Evolutionary conservation across 2,888 invertebrate species (phyloP), one percentile per base, ranked within the genome.

Genomic region (Pyrocoelia pectoralis): DNA sequence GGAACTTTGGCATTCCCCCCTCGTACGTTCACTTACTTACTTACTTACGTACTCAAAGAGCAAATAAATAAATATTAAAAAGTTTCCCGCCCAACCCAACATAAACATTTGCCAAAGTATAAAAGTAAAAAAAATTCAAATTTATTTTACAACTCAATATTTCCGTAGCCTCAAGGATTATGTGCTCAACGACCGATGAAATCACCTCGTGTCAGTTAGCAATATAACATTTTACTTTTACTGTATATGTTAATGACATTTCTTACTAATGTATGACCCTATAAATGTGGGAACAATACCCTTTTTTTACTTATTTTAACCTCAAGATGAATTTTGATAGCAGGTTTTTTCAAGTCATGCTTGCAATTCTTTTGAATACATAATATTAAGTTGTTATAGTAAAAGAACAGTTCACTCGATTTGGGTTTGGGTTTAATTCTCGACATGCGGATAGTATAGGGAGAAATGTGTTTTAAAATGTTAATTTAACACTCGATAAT

Each of bases 171-270:
- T 33, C 33, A 33, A 33, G 33, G 33, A 33, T 33, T 43, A 15
- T 15, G 13, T 43, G 41, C 15, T 43, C 41, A 43, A 15, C 41
- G 41, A 43, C 15, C 41, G 41, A 15, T 43, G 41, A 43, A 43
- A 43, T 43, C 15, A 13, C 15, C 14, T 43, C 41, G 15, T 43
- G 41, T 43, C 15, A 43, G 41, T 43, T 43, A 12, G 41, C 12
- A 43, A 43, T n/a, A n/a, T 43, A 43, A 43, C 15, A 13, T 43
- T 43, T 12, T 38, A 24, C 24, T 8, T 33, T 33, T 33, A 33
- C 33, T 33, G n/a, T 33, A n/a, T 33, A 14, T 15, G 41, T 8
- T 43, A 43, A 43, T 43, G 2, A 38, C 10, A 43, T 13, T 43
- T 43, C 15, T 5, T 43, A 43, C 8, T 15, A 43, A 8, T 43